These are phyloP conservation scores for Euura saliciscinereae DNA, from an alignment of 1,140 invertebrate genomes.

Conservation along the genomic window DNA sequence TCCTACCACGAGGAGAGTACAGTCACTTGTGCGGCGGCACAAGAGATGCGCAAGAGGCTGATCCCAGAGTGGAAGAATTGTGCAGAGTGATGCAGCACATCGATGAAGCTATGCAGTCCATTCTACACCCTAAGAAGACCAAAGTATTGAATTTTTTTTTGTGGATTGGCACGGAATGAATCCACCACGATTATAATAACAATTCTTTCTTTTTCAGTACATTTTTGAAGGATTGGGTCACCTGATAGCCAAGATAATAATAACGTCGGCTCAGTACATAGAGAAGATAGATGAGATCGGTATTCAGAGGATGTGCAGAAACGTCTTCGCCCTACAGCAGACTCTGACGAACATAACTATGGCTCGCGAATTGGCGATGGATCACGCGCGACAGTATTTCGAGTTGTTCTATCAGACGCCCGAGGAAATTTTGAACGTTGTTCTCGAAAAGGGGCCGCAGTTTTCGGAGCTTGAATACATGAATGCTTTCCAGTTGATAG, in stretches of 20 bases:
- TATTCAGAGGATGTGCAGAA: slow-evolving; percentile 83
- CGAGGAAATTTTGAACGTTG: slow-evolving; percentile 83
- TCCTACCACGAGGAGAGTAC: slow-evolving; percentile 74
- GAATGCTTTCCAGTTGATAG: slow-evolving; percentile 79
- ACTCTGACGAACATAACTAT: slow-evolving; percentile 85
- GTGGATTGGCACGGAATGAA: slow-evolving; percentile 19
- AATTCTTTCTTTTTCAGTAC: slow-evolving; percentile 69
- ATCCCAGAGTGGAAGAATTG: slow-evolving; percentile 81
- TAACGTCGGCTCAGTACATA: slow-evolving; percentile 81
- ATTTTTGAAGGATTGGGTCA: slow-evolving; percentile 94
- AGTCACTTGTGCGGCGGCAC: slow-evolving; percentile 54
- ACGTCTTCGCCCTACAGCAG: slow-evolving; percentile 87
- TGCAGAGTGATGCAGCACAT: slow-evolving; percentile 80
- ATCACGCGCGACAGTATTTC: slow-evolving; percentile 88
- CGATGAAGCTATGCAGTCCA: slow-evolving; percentile 78
- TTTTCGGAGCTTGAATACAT: slow-evolving; percentile 88
- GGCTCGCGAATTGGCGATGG: slow-evolving; percentile 82
- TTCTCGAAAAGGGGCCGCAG: slow-evolving; percentile 81
- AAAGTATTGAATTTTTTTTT: slow-evolving; percentile 62
- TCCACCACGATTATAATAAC: slow-evolving; percentile 9
- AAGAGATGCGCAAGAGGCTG: slow-evolving; percentile 73
- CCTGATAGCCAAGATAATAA: slow-evolving; percentile 83
- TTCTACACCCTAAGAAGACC: slow-evolving; percentile 76
- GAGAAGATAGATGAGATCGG: slow-evolving; percentile 81
- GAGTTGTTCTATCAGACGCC: slow-evolving; percentile 85